Percentiles rank a stretch among this genome's conserved stretches.
These are phyloP conservation scores for Carassius auratus DNA, from an alignment of 2,113 vertebrate species.

Conservation along the genomic window DNA sequence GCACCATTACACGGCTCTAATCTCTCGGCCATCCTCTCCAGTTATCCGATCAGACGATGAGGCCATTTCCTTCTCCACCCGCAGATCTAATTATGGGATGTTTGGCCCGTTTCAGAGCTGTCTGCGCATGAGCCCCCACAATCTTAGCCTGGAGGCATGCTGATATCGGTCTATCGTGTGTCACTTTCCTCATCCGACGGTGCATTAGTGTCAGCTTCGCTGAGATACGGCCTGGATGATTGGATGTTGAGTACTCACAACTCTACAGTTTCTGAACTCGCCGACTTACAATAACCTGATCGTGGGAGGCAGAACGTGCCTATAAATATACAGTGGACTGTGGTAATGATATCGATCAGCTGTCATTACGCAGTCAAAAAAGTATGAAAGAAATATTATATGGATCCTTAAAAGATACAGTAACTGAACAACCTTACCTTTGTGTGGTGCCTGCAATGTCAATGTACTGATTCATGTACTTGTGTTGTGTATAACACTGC, in stretches of 20 bases:
- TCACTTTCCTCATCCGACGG: conserved; percentile 39
- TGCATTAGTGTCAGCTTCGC: conserved; percentile 50
- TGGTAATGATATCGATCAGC: not conserved
- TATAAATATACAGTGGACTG: conserved; percentile 16
- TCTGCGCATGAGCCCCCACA: conserved; percentile 42
- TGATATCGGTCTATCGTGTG: conserved; percentile 48
- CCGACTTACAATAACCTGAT: conserved; percentile 26
- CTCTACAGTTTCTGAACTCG: conserved; percentile 17
- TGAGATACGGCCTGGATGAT: conserved; percentile 1
- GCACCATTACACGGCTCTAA: conserved; percentile 49
- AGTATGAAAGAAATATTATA: not conserved
- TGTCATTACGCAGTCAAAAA: not conserved
- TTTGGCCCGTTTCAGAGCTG: conserved; percentile 39
- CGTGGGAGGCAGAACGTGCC: not conserved
- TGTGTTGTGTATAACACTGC: not conserved
- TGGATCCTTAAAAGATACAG: not conserved
- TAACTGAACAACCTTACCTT: not conserved
- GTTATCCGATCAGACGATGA: conserved; percentile 54
- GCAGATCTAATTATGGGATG: conserved; percentile 55
- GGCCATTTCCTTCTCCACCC: conserved; percentile 48
- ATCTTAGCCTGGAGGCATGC: conserved; percentile 44
- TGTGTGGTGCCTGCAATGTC: not conserved
- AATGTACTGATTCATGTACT: not conserved
- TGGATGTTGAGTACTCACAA: conserved; percentile 10
- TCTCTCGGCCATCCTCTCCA: conserved; percentile 44